A percentile compares a stretch with the other conserved stretches of the same genome.
Evolutionary conservation across 2,888 invertebrate genomes (phyloP).

Genomic region (Mythimna loreyi): DNA sequence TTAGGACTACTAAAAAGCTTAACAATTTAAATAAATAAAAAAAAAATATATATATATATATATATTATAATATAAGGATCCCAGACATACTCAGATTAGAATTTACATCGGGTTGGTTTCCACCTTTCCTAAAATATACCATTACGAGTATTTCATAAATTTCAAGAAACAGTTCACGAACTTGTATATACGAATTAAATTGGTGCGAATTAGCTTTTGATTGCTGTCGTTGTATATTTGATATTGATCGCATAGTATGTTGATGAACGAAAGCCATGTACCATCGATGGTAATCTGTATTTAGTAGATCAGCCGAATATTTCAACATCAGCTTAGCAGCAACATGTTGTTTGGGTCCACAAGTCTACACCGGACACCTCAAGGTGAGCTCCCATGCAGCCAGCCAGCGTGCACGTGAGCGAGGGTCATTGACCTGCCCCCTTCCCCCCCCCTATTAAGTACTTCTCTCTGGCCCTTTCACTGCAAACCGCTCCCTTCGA

Average conservation of each 20-base stretch:
- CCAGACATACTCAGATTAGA: no score
- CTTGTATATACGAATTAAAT: no score
- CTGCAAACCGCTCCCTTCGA: slow-evolving; percentile 30
- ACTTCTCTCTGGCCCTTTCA: slow-evolving; percentile 51
- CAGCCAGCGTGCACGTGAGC: slow-evolving; percentile 46
- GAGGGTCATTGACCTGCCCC: slow-evolving; percentile 50
- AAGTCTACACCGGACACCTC: not conserved
- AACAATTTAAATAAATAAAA: no score
- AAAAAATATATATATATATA: no score
- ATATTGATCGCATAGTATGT: not conserved
- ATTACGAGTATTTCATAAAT: not conserved
- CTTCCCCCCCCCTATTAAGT: not conserved
- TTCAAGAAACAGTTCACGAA: no score
- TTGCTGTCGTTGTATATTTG: no score
- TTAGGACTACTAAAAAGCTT: no score
- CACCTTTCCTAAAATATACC: not conserved
- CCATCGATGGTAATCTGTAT: not conserved
- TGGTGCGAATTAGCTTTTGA: no score
- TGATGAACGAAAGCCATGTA: not conserved
- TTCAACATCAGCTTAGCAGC: not conserved
- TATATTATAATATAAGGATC: no score
- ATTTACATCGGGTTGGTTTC: no score
- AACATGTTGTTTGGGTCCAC: not conserved
- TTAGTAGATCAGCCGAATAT: not conserved
- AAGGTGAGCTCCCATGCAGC: slow-evolving; percentile 46